Base-by-base conservation (phyloP, 2,113 vertebrate species). In the Acanthisitta chloris region DNA sequence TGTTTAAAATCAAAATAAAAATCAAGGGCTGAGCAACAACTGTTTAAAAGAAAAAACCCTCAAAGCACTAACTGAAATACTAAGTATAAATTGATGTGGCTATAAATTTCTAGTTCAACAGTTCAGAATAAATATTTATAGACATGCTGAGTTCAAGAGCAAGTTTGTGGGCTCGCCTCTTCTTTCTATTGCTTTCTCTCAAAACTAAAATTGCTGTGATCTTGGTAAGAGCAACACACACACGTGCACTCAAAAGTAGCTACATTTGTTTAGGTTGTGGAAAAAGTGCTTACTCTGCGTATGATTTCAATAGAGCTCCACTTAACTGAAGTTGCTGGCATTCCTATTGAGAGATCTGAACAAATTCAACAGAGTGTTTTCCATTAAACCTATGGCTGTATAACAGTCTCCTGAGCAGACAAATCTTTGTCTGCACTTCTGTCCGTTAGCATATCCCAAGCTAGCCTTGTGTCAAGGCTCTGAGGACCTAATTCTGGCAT, bases 51-150 rank as follows among this genome's bases (percentile, higher is more conserved):
- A 40, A 91, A 93, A 89, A 88, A 6, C 4, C 8, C 46, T 88
- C 67, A 74, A 92, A 93, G 23, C 33, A 71, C 51, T 91, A 80
- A 77, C 34, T 86, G 62, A 93, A 94, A 96, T 83, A 55, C 21
- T 71, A 62, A 85, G 85, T 46, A 84, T 34, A 77, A 96, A 88
- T 70, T 67, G 34, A 76, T 52, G 28, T 23, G 31, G 58, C 49
- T 49, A 85, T 85, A 79, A 86, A 83, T 81, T 92, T 93, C 79
- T 90, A 81, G 90, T 81, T 94, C 79, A 93, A 55, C 31, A 71
- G 79, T 67, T 88, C 90, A 93, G 64, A 67, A 78, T 73, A 94
- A 97, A 84, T 92, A 93, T 92, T 95, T 96, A 88, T 38, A 83
- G 88, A 90, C 55, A 74, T 51, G 43, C 40, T 78, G 79, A 93